Conservation (phyloP, 2,113 vertebrate genomes). For the Alouatta palliata region DNA sequence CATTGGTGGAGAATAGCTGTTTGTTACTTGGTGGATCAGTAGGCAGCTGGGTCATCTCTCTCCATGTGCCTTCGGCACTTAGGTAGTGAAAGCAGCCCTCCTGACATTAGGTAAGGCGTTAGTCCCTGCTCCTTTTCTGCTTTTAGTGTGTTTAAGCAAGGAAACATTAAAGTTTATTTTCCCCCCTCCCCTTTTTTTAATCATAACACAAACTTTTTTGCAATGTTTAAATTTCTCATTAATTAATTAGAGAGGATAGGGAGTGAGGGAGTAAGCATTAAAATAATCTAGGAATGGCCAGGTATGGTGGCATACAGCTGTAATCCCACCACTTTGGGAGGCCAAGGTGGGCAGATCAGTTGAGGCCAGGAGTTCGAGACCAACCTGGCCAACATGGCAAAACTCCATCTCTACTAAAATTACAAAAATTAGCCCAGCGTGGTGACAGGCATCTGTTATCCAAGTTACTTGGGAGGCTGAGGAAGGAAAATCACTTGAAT, state of each 20-base stretch:
- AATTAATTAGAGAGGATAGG: not conserved
- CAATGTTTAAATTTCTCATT: not conserved
- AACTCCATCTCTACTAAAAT: not conserved
- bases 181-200: not conserved
- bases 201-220: not conserved
- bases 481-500: not conserved
- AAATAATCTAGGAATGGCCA: not conserved
- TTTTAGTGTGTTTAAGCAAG: not conserved
- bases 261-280: not conserved
- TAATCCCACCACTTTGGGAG: not conserved
- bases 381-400: not conserved
- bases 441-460: not conserved
- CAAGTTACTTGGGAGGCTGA: not conserved
- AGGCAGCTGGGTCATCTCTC: not conserved
- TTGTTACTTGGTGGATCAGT: not conserved
- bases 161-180: not conserved
- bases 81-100: not conserved
- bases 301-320: not conserved
- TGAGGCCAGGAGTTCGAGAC: not conserved
- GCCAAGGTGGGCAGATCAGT: not conserved
- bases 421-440: not conserved
- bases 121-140: not conserved
- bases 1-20: not conserved
- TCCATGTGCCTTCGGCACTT: not conserved
- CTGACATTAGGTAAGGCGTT: not conserved